phyloP scores from a whole-genome alignment of 1,140 invertebrate species.

The Bombus confusus region DNA sequence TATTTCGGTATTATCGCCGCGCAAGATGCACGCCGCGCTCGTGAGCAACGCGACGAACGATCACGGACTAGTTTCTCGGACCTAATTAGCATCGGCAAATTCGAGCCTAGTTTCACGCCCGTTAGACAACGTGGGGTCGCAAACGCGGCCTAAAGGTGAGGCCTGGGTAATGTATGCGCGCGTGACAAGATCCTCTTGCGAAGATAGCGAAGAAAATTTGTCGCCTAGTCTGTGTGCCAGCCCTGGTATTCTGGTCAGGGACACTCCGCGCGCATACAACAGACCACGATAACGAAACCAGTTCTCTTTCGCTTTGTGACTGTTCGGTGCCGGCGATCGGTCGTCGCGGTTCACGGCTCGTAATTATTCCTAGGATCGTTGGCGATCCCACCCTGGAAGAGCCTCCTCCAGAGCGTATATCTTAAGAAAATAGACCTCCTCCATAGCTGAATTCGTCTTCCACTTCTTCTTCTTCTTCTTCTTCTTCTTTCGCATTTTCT shows the following conservation, averaged over 20 bases:
- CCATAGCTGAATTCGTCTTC: neutral
- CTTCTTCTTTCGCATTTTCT: neutral
- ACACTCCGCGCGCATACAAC: slow-evolving; percentile 45
- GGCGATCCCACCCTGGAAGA: neutral
- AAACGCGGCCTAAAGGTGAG: slow-evolving; percentile 48
- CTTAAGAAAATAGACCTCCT: neutral
- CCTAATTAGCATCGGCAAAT: slow-evolving; percentile 53
- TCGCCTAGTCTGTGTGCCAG: slow-evolving; percentile 49
- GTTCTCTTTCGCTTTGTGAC: slow-evolving; percentile 50
- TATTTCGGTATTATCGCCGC: slow-evolving; percentile 2
- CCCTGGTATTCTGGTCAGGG: slow-evolving; percentile 67
- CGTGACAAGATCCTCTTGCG: slow-evolving; percentile 66
- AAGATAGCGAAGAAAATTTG: slow-evolving; percentile 71
- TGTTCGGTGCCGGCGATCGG: slow-evolving; percentile 35
- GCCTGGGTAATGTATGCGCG: slow-evolving; percentile 47
- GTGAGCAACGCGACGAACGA: slow-evolving; percentile 20
- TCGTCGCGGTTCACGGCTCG: slow-evolving; percentile 13
- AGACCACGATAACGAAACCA: slow-evolving; percentile 63
- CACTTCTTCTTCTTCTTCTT: no score
- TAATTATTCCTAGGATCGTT: slow-evolving; percentile 16
- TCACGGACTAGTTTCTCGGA: slow-evolving; percentile 45
- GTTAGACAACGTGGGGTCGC: slow-evolving; percentile 38
- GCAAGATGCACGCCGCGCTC: slow-evolving; percentile 30
- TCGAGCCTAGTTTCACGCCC: slow-evolving; percentile 47
- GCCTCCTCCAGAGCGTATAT: neutral